Evolutionary conservation across 2,113 vertebrate genomes (phyloP), one percentile per base, ranked within the genome.

Genomic region (Zosterops japonicus): DNA sequence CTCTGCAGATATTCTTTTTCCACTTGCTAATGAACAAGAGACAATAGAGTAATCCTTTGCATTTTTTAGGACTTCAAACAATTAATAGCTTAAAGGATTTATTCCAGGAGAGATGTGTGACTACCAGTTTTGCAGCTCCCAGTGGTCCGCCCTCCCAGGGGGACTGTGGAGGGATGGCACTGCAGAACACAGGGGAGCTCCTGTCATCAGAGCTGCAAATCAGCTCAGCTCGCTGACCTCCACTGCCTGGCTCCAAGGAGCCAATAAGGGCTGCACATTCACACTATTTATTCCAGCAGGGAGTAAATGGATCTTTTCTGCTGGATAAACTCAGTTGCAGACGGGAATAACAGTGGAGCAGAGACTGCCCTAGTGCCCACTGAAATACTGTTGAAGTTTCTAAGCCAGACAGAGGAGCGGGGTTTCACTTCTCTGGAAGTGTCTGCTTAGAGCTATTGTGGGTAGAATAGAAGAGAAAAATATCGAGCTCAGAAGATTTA

Each of bases 241-340:
- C 49, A 11, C 56, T 49, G 57, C 64, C 53, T 71, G 80, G 33
- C 53, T 87, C 53, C 11, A 6, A 42, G 61, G 41, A 69, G 60
- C 7, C 2, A 84, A 44, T 64, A 42, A 87, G 72, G 47, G 44
- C 83, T 63, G 35, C n/a, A 7, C 6, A 33, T 24, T 29, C 2
- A n/a, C 44, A 16, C 46, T 39, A 27, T 79, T 87, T 86, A 52
- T 91, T 95, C 89, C 82, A 55, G 63, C 42, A 50, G 60, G 31
- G 49, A 71, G 64, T 64, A 88, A 90, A 95, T 68, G 65, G 67
- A 93, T 89, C 57, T 81, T 56, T 81, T 84, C 63, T 90, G 80
- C 72, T 9, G 49, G 39, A 91, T 71, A 83, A 89, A 88, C 57
- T 72, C 85, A 36, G 27, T 8, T 56, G 29, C 27, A 50, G 68